phyloP scores from a whole-genome alignment of 2,113 vertebrate species.

The Leptocoma aspasia region DNA sequence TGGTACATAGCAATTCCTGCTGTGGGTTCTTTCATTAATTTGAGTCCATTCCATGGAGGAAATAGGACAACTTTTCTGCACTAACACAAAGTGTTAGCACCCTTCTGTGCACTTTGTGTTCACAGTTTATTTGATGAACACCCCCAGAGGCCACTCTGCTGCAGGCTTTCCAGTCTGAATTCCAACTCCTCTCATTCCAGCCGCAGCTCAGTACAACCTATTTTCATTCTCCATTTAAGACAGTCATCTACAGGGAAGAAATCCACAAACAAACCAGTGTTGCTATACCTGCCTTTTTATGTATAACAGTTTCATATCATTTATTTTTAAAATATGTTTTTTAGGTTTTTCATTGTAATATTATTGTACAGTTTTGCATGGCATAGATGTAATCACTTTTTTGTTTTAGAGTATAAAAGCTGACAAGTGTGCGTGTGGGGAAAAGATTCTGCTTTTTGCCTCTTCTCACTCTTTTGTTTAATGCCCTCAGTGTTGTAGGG shows the following conservation, averaged over 20 bases:
- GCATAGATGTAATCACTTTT: slow-evolving; percentile 93
- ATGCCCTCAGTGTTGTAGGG: slow-evolving; percentile 80
- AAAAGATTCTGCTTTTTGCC: slow-evolving; percentile 67
- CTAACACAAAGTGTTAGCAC: neutral
- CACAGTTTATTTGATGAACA: neutral
- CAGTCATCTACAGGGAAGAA: slow-evolving; percentile 39
- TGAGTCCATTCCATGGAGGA: neutral
- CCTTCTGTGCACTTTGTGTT: neutral
- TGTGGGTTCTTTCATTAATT: neutral
- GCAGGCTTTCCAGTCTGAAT: neutral
- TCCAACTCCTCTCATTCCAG: neutral
- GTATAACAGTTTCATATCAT: slow-evolving; percentile 87
- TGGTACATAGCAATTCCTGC: neutral
- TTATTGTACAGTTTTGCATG: slow-evolving; percentile 99
- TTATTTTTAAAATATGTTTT: slow-evolving; percentile 78
- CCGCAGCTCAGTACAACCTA: neutral
- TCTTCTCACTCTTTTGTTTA: slow-evolving; percentile 79
- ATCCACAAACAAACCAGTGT: slow-evolving; percentile 70
- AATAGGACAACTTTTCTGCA: neutral
- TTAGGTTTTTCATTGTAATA: slow-evolving; percentile 90
- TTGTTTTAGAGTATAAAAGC: slow-evolving; percentile 76
- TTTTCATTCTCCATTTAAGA: neutral
- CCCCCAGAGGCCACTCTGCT: neutral
- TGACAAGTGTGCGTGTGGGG: slow-evolving; percentile 67
- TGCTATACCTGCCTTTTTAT: slow-evolving; percentile 88